Evolutionary conservation across 2,797 vertebrate genomes (phyloP).

Genomic region (Gobionotothen gibberifrons): DNA sequence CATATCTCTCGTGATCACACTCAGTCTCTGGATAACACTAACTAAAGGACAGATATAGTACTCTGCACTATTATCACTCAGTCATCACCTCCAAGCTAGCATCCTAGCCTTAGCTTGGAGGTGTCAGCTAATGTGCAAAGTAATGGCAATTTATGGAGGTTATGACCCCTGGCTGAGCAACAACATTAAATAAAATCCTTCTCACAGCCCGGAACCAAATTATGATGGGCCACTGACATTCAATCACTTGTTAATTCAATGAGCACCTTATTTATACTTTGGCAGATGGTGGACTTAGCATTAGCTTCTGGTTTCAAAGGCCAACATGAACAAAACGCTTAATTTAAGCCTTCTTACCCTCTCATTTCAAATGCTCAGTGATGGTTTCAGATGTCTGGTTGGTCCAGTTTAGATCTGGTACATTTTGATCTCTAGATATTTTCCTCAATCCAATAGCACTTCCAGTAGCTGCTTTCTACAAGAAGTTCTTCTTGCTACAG

Average conservation of each 20-base stretch:
- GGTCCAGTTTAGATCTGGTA: not conserved
- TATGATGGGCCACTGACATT: not conserved
- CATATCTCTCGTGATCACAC: not conserved
- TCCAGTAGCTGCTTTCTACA: not conserved
- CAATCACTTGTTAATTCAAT: not conserved
- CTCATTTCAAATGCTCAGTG: not conserved
- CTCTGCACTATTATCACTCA: not conserved
- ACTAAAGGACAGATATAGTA: not conserved
- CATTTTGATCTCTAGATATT: not conserved
- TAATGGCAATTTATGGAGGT: not conserved
- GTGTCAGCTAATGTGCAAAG: conserved; percentile 10
- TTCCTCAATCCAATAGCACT: not conserved
- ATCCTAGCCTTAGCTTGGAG: not conserved
- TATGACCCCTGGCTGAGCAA: conserved; percentile 21
- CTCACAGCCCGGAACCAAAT: not conserved
- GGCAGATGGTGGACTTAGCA: not conserved
- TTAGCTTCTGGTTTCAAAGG: not conserved
- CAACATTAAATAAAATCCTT: conserved; percentile 17
- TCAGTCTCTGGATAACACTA: not conserved
- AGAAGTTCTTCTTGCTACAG: not conserved
- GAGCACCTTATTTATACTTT: conserved; percentile 10
- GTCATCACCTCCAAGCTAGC: not conserved
- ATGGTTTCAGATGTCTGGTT: not conserved
- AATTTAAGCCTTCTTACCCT: not conserved
- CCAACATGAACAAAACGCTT: no score